phyloP scores from a whole-genome alignment of 2,113 vertebrate genomes.

The Eclectus roratus region DNA sequence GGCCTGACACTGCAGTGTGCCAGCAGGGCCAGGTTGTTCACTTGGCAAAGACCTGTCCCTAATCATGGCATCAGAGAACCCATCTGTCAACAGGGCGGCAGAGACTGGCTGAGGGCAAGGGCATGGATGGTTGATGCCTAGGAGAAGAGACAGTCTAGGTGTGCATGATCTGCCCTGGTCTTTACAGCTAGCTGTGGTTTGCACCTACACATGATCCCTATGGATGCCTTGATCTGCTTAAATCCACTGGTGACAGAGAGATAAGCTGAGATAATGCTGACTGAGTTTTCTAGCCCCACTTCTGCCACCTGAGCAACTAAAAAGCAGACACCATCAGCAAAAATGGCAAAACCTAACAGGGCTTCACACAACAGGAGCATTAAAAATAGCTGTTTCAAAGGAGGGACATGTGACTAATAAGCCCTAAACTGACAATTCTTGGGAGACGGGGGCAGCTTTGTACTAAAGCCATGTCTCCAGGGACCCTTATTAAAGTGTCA shows the following conservation, averaged over 20 bases:
- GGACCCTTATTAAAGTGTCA: neutral
- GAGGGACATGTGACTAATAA: neutral
- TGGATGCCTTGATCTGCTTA: neutral
- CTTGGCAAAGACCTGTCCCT: neutral
- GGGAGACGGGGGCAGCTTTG: neutral
- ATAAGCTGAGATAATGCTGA: neutral
- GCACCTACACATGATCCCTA: neutral
- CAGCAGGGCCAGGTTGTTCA: neutral
- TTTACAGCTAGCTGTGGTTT: neutral
- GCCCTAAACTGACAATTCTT: neutral
- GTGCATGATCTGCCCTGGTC: neutral
- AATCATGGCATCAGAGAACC: neutral
- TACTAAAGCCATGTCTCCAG: neutral
- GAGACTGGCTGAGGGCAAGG: neutral
- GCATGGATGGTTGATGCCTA: neutral
- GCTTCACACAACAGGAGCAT: neutral
- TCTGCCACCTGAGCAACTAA: conserved; percentile 12
- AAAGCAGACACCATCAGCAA: neutral
- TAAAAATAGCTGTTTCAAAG: neutral
- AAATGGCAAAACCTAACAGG: neutral
- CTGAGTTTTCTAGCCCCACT: neutral
- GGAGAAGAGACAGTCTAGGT: neutral
- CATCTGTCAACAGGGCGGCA: neutral
- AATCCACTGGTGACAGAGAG: neutral
- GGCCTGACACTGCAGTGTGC: neutral